Percentiles rank a stretch among this genome's conserved stretches.
phyloP scores from a whole-genome alignment of 2,888 invertebrate genomes.

The Conops quadrifasciatus region DNA sequence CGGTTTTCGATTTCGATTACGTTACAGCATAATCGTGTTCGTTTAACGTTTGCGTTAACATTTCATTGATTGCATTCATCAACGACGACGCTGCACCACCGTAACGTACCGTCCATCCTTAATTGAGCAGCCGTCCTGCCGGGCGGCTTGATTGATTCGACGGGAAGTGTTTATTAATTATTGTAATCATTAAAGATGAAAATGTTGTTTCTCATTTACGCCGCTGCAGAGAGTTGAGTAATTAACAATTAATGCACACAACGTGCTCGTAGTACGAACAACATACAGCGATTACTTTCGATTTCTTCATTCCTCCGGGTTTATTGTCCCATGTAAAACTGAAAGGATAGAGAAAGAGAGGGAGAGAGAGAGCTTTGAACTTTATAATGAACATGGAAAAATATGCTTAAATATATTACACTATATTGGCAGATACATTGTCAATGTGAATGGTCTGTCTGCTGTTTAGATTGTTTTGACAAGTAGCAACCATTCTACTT shows the following conservation, averaged over 20 bases:
- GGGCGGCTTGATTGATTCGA: no score
- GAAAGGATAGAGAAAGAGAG: not conserved
- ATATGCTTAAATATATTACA: no score
- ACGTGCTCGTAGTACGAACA: not conserved
- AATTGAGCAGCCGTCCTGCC: no score
- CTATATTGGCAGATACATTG: no score
- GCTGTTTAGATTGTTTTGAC: no score
- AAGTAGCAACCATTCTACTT: no score
- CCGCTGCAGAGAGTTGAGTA: not conserved
- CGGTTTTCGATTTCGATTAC: no score
- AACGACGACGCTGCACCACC: not conserved
- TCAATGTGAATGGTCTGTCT: no score
- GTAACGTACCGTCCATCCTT: no score
- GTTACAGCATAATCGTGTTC: no score
- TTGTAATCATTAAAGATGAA: not conserved
- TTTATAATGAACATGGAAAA: no score
- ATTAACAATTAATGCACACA: not conserved
- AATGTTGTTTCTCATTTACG: not conserved
- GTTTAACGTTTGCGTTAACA: not conserved
- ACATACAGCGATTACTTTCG: not conserved
- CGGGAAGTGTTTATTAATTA: no score
- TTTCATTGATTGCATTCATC: not conserved
- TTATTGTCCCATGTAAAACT: not conserved
- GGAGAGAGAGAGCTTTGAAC: not conserved
- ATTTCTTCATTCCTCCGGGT: not conserved